phyloP scores from a whole-genome alignment of 2,888 invertebrate genomes.

The Metacarcinus magister region DNA sequence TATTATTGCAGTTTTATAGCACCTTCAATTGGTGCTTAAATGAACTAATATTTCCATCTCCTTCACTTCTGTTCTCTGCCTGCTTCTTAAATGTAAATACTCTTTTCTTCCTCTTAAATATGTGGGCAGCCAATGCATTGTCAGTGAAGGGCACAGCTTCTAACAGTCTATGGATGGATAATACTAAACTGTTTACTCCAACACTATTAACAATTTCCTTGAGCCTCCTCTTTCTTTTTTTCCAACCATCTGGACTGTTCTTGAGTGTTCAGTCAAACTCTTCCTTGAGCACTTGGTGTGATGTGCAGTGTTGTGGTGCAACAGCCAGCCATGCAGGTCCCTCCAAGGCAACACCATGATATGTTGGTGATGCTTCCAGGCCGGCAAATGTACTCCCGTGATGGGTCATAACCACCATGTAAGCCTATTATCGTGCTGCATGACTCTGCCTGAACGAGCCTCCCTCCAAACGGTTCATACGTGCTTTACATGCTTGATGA shows the following conservation, averaged over 20 bases:
- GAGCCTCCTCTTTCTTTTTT: neutral
- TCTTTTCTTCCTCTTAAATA: neutral
- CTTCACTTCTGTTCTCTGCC: neutral
- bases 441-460: neutral
- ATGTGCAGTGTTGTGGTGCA: neutral
- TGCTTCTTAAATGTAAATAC: neutral
- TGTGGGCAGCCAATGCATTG: neutral
- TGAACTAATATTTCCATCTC: neutral
- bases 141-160: neutral
- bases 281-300: neutral
- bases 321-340: neutral
- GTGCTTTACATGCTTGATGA: neutral
- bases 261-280: neutral
- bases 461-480: neutral
- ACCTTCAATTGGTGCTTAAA: neutral
- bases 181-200: neutral
- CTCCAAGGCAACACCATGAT: neutral
- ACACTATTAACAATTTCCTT: neutral
- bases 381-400: neutral
- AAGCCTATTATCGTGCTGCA: neutral
- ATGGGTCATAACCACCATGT: slow-evolving; percentile 44
- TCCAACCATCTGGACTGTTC: neutral
- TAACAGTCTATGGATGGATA: slow-evolving; percentile 10
- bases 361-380: neutral
- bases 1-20: neutral